Evolutionary conservation across 2,888 invertebrate species (phyloP).

Genomic region (Kryphioiulus occultus): DNA sequence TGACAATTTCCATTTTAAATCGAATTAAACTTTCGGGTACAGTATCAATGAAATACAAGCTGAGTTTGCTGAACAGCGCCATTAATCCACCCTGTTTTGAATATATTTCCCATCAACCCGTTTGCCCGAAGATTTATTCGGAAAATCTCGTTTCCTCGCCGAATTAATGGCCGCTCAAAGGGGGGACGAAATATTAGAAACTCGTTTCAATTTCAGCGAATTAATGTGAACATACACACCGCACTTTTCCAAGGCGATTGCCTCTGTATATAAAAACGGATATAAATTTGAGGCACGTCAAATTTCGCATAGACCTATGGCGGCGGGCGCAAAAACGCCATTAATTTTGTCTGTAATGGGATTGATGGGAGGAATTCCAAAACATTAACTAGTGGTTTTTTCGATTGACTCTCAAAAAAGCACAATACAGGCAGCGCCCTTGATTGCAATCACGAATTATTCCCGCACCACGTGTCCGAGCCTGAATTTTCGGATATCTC

Average conservation of each 20-base stretch:
- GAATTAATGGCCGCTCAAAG: neutral
- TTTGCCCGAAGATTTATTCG: neutral
- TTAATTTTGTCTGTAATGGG: neutral
- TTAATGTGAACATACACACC: neutral
- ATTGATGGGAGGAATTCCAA: neutral
- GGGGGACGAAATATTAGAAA: neutral
- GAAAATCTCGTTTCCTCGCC: neutral
- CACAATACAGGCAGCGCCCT: neutral
- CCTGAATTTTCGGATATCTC: neutral
- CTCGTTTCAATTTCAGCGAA: neutral
- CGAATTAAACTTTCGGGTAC: too few species aligned
- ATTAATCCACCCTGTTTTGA: neutral
- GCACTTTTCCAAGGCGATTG: neutral
- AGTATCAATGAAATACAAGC: too few species aligned
- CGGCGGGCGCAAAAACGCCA: neutral
- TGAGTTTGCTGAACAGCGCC: neutral
- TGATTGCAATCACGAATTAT: neutral
- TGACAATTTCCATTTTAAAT: too few species aligned
- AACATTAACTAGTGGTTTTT: neutral
- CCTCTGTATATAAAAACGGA: neutral
- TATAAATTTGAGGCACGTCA: conserved; percentile 3
- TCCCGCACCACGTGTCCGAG: neutral
- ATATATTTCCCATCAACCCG: neutral
- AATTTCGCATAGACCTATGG: too few species aligned
- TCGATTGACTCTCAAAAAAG: neutral